These are phyloP conservation scores for Tigriopus californicus DNA, from an alignment of 2,888 invertebrate genomes.

Conservation along the genomic window DNA sequence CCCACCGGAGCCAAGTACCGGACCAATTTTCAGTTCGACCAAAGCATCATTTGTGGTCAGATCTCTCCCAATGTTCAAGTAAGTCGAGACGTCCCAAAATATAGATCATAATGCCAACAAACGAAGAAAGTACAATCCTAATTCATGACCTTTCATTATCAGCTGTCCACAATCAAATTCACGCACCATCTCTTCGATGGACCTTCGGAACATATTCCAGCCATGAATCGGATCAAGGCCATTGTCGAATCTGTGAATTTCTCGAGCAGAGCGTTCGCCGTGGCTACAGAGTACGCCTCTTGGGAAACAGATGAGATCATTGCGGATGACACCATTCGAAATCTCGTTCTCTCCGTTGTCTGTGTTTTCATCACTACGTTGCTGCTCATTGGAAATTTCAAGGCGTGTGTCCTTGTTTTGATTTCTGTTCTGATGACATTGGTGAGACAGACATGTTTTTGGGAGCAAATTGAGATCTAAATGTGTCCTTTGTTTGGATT, in stretches of 20 bases:
- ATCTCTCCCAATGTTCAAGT: slow-evolving; percentile 31
- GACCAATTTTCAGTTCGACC: background rate
- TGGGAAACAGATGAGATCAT: slow-evolving; percentile 34
- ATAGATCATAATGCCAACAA: too few species aligned
- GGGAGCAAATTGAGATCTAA: background rate
- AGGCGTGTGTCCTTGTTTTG: slow-evolving; percentile 59
- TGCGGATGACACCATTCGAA: slow-evolving; percentile 50
- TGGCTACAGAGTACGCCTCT: background rate
- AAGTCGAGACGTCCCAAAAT: background rate
- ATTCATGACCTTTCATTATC: slow-evolving; percentile 21
- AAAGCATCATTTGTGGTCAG: slow-evolving; percentile 29
- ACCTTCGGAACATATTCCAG: slow-evolving; percentile 47
- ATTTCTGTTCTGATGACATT: slow-evolving; percentile 40
- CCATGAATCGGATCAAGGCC: slow-evolving; percentile 41
- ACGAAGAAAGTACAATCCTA: background rate
- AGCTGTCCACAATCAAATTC: slow-evolving; percentile 43
- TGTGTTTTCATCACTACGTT: slow-evolving; percentile 62
- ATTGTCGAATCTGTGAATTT: slow-evolving; percentile 17
- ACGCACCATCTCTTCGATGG: slow-evolving; percentile 33
- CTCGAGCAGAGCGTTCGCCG: slow-evolving; percentile 11
- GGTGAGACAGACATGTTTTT: slow-evolving; percentile 24
- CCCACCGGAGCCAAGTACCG: slow-evolving; percentile 1
- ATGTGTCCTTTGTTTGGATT: slow-evolving; percentile 23
- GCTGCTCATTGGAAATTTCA: slow-evolving; percentile 50
- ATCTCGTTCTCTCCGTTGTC: slow-evolving; percentile 49